Percentiles rank a stretch among this genome's conserved stretches.
These are phyloP conservation scores for Gavia stellata DNA, from an alignment of 2,113 vertebrate genomes.

Conservation along the genomic window DNA sequence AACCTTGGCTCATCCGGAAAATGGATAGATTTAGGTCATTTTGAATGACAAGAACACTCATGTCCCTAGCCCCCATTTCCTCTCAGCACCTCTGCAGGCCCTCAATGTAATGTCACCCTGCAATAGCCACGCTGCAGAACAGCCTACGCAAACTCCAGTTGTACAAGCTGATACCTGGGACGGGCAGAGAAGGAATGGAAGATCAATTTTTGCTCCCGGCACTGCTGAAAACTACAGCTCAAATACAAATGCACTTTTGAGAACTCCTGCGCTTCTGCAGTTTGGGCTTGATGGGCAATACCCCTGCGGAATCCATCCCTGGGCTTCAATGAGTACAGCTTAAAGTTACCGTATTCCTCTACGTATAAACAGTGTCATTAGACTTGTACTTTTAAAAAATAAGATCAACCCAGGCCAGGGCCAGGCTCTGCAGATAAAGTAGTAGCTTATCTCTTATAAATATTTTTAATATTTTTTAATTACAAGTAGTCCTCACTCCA, in stretches of 20 bases:
- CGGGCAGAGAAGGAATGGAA: neutral
- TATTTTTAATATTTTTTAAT: conserved; percentile 70
- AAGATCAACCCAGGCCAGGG: conserved; percentile 56
- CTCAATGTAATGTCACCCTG: neutral
- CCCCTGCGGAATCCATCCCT: neutral
- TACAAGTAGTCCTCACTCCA: conserved; percentile 72
- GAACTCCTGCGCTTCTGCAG: neutral
- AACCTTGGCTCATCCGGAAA: neutral
- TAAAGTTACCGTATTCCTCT: neutral
- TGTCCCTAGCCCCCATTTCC: neutral
- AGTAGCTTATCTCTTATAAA: conserved; percentile 73
- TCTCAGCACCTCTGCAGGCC: neutral
- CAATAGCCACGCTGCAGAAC: fast-evolving
- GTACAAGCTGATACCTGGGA: neutral
- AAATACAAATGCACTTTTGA: neutral
- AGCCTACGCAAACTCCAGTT: neutral
- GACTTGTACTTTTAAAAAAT: conserved; percentile 70
- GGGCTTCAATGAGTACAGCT: neutral
- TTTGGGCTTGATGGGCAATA: neutral
- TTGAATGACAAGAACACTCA: neutral
- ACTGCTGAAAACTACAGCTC: neutral
- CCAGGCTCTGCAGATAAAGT: conserved; percentile 70
- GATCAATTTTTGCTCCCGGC: neutral
- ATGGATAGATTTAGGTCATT: neutral
- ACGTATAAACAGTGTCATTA: conserved; percentile 61